Conservation (phyloP, 1,140 invertebrate species). For the Drosophila saltans region DNA sequence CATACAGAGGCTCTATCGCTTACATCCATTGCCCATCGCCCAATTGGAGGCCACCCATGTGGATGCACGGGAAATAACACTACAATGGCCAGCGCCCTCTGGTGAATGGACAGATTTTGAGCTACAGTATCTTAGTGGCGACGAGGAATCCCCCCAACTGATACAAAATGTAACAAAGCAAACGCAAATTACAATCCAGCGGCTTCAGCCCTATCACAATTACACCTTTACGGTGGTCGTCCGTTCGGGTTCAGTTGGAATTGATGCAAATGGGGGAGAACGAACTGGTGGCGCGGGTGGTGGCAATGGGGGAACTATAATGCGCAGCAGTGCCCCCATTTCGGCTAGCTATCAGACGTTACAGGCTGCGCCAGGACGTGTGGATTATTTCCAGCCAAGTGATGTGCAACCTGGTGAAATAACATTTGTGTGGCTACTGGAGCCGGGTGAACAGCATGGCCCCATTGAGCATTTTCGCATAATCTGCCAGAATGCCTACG, state of each 20-base stretch:
- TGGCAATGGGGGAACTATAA: slow-evolving; percentile 84
- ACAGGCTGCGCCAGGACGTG: slow-evolving; percentile 91
- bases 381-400: slow-evolving; percentile 89
- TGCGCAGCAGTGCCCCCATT: slow-evolving; percentile 89
- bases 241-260: slow-evolving; percentile 89
- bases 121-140: slow-evolving; percentile 92
- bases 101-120: slow-evolving; percentile 95
- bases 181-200: slow-evolving; percentile 87
- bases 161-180: slow-evolving; percentile 89
- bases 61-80: slow-evolving; percentile 90
- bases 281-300: slow-evolving; percentile 18
- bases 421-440: slow-evolving; percentile 91
- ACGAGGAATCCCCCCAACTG: slow-evolving; percentile 85
- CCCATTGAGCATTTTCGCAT: slow-evolving; percentile 92
- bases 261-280: not conserved
- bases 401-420: slow-evolving; percentile 92
- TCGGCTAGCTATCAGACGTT: slow-evolving; percentile 92
- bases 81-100: slow-evolving; percentile 91
- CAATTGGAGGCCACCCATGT: slow-evolving; percentile 90
- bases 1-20: slow-evolving; percentile 90
- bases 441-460: slow-evolving; percentile 91
- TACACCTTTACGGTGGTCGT: slow-evolving; percentile 96
- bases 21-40: slow-evolving; percentile 92
- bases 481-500: slow-evolving; percentile 89
- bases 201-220: slow-evolving; percentile 92